Evolutionary conservation across 2,113 vertebrate genomes (phyloP).

Genomic region (Notothenia rossii): DNA sequence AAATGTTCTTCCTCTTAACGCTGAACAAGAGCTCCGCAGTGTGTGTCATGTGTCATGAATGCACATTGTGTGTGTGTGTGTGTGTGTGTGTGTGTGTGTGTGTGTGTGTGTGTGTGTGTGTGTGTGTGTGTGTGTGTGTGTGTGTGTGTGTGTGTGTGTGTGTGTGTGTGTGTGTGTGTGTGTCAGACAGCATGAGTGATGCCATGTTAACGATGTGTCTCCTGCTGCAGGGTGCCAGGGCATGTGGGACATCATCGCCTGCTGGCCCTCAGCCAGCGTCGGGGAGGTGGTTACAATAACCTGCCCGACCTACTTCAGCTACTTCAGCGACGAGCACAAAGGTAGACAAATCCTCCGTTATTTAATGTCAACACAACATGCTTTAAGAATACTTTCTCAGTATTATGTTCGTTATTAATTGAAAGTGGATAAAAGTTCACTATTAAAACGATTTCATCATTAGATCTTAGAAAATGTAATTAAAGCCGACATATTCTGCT

Average conservation of each 20-base stretch:
- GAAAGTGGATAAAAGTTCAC: background rate
- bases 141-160: no score
- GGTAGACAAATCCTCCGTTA: slow-evolving; percentile 54
- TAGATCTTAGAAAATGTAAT: no score
- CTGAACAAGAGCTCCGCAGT: background rate
- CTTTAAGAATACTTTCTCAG: background rate
- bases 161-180: background rate
- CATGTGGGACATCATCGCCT: slow-evolving; percentile 93
- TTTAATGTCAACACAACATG: background rate
- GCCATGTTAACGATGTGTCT: slow-evolving; percentile 22
- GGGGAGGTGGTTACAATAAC: slow-evolving; percentile 88
- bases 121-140: no score
- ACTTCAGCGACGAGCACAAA: slow-evolving; percentile 85
- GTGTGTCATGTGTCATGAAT: background rate
- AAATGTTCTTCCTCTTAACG: background rate
- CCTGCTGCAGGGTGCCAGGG: slow-evolving; percentile 86
- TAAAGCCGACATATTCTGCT: no score
- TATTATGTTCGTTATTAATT: background rate
- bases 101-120: no score
- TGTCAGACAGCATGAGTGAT: slow-evolving; percentile 11
- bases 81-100: no score
- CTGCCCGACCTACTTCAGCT: slow-evolving; percentile 88
- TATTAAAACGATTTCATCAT: background rate
- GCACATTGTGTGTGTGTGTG: no score
- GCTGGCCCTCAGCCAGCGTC: slow-evolving; percentile 89